Percentiles rank a stretch among this genome's conserved stretches.
Conservation (phyloP, 2,113 vertebrate species). For the Alaudala cheleensis region DNA sequence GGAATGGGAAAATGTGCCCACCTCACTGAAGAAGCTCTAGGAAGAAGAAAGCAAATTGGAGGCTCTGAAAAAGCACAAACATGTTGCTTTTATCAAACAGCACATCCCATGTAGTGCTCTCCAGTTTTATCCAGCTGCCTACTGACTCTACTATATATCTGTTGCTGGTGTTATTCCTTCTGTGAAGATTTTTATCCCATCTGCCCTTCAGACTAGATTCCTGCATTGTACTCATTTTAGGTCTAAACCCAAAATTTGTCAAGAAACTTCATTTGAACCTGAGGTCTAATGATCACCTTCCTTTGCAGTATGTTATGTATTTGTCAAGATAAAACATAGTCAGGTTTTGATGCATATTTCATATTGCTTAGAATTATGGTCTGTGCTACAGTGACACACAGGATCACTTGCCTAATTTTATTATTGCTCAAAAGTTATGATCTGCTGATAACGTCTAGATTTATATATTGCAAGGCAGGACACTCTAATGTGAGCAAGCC, state of each 20-base stretch:
- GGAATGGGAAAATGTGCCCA: neutral
- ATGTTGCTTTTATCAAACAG: neutral
- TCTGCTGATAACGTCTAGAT: neutral
- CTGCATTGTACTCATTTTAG: neutral
- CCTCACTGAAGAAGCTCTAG: neutral
- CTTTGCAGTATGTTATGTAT: neutral
- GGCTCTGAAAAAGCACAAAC: neutral
- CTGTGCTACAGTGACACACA: neutral
- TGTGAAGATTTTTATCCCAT: neutral
- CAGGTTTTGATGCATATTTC: neutral
- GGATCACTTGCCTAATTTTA: neutral
- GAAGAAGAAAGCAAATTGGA: neutral
- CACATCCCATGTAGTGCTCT: neutral
- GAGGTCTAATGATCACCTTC: neutral
- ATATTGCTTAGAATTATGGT: neutral
- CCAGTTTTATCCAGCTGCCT: neutral
- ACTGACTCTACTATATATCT: neutral
- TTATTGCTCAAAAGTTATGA: neutral
- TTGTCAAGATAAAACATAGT: neutral
- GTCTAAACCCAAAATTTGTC: neutral
- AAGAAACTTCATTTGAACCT: neutral
- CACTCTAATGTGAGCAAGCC: neutral
- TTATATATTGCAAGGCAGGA: neutral
- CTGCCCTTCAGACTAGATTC: neutral
- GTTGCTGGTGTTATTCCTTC: neutral